Evolutionary conservation across 92 coral and sea anemone genomes (phyloP).

Genomic region (Blastomussa wellsi): DNA sequence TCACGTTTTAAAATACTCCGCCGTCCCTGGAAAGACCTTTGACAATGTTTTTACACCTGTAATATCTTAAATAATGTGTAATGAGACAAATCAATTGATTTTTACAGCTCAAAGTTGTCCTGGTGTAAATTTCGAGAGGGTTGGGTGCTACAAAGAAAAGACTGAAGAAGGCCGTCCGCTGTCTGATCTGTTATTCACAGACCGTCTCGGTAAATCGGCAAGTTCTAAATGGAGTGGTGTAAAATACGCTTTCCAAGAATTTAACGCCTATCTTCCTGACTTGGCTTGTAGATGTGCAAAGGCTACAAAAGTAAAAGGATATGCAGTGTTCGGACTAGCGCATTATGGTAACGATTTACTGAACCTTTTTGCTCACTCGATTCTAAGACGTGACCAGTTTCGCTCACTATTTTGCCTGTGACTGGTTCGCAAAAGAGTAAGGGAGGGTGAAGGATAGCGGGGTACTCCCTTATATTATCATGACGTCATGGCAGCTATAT

Average conservation of each 20-base stretch:
- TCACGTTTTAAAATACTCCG: too few species aligned
- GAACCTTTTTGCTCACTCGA: not conserved
- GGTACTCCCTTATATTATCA: too few species aligned
- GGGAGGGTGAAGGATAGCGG: too few species aligned
- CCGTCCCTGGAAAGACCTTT: too few species aligned
- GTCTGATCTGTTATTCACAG: conserved; percentile 48
- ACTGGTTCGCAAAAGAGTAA: too few species aligned
- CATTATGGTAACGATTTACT: conserved; percentile 39
- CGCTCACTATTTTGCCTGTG: not conserved
- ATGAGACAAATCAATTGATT: not conserved
- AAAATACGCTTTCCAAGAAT: conserved; percentile 17
- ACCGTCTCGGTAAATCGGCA: conserved; percentile 19
- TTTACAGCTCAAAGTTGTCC: not conserved
- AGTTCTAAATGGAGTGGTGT: conserved; percentile 37
- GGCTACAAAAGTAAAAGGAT: conserved; percentile 28
- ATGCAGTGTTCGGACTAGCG: conserved; percentile 37
- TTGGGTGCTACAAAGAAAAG: conserved; percentile 49
- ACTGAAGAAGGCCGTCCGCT: conserved; percentile 32
- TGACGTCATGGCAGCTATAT: too few species aligned
- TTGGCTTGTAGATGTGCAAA: conserved; percentile 56
- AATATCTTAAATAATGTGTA: not conserved
- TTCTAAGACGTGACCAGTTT: not conserved
- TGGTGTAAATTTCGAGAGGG: not conserved
- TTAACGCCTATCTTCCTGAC: conserved; percentile 24
- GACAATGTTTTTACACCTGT: not conserved